Conservation (phyloP, 2,888 invertebrate species). For the Dasysyrphus tricinctus region DNA sequence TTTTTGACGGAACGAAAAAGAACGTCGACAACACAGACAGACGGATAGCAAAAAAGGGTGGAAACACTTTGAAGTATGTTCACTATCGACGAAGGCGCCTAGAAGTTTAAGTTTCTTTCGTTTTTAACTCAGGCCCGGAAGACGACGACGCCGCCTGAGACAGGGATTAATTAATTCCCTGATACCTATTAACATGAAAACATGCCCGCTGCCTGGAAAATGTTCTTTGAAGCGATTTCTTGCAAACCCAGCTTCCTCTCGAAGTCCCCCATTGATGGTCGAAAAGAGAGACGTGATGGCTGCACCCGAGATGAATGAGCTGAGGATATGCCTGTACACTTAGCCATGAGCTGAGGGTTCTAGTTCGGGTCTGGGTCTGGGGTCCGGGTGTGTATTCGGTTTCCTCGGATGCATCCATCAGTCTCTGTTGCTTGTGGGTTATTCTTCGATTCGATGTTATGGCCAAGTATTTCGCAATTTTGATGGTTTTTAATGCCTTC, state of each 20-base stretch:
- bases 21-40: neutral
- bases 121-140: neutral
- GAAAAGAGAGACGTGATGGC: conserved; percentile 49
- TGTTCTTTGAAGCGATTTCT: conserved; percentile 56
- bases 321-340: conserved; percentile 45
- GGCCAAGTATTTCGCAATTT: conserved; percentile 66
- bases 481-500: conserved; percentile 69
- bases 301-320: conserved; percentile 56
- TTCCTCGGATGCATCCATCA: conserved; percentile 46
- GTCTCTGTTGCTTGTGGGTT: conserved; percentile 41
- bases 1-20: conserved; percentile 52
- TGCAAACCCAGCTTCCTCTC: conserved; percentile 2
- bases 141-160: conserved; percentile 55
- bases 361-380: neutral
- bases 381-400: conserved; percentile 6
- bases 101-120: conserved; percentile 44
- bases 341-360: neutral
- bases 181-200: conserved; percentile 72
- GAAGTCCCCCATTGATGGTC: conserved; percentile 44
- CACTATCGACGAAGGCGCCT: conserved; percentile 63
- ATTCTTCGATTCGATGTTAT: conserved; percentile 56
- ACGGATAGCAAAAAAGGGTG: conserved; percentile 19
- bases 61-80: conserved; percentile 17
- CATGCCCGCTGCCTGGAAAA: conserved; percentile 60
- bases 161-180: conserved; percentile 74